phyloP scores from a whole-genome alignment of 37 sponge, comb jelly and placozoan genomes.

The Mnemiopsis leidyi region DNA sequence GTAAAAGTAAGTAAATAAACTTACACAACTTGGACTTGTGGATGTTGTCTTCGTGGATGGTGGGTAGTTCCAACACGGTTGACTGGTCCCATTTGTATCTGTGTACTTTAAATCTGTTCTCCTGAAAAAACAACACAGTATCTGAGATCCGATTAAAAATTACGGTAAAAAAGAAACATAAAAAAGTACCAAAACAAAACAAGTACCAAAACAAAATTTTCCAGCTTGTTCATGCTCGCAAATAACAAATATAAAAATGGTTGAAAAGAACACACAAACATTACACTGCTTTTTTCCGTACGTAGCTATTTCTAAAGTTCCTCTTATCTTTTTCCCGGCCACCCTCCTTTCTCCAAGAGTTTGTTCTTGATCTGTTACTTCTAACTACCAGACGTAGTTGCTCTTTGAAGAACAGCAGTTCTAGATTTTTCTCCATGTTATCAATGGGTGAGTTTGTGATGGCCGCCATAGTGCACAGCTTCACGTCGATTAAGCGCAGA shows the following conservation, averaged over 20 bases:
- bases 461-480: too few relatives aligned
- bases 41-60: neutral
- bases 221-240: too few relatives aligned
- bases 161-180: neutral
- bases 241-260: too few relatives aligned
- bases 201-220: neutral
- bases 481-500: too few relatives aligned
- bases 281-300: neutral
- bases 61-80: slow-evolving; percentile 21
- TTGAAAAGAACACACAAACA: too few relatives aligned
- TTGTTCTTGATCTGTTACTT: slow-evolving; percentile 31
- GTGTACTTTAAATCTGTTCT: neutral
- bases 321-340: neutral
- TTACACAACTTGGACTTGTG: neutral
- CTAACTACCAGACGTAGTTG: slow-evolving; percentile 57
- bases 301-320: neutral
- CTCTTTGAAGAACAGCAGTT: slow-evolving; percentile 18
- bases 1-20: too few relatives aligned
- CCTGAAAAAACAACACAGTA: too few relatives aligned
- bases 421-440: neutral
- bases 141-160: too few relatives aligned
- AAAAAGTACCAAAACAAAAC: neutral
- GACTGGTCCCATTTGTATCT: slow-evolving; percentile 38
- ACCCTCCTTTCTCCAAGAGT: neutral
- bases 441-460: too few relatives aligned